phyloP scores from a whole-genome alignment of 2,113 vertebrate genomes.

The Mormyrus iriodes region DNA sequence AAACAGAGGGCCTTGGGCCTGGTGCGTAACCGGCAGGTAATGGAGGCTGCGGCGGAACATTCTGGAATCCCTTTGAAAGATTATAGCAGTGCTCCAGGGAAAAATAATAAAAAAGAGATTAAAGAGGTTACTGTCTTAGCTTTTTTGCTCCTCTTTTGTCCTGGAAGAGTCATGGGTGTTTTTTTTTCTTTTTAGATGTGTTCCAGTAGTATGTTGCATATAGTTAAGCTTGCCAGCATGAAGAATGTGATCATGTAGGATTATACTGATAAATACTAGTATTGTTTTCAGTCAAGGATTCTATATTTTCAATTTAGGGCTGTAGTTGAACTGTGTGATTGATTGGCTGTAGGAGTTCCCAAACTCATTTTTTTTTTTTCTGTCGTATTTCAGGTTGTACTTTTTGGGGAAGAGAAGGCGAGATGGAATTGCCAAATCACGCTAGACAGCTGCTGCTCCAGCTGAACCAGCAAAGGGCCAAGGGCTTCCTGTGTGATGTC shows the following conservation, averaged over 20 bases:
- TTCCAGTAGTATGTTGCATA: neutral
- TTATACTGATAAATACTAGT: neutral
- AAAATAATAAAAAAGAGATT: conserved; percentile 18
- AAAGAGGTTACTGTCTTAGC: conserved; percentile 25
- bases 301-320: neutral
- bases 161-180: neutral
- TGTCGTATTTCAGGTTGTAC: conserved; percentile 62
- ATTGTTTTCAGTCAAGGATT: neutral
- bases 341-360: neutral
- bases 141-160: conserved; percentile 23
- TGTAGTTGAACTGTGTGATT: neutral
- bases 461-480: conserved; percentile 86
- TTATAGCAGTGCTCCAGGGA: conserved; percentile 9
- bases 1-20: conserved; percentile 36
- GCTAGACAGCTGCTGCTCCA: conserved; percentile 87
- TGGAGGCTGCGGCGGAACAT: conserved; percentile 35
- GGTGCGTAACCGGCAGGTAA: conserved; percentile 27
- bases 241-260: neutral
- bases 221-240: neutral
- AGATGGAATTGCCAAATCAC: conserved; percentile 90
- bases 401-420: conserved; percentile 66
- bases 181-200: neutral
- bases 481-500: conserved; percentile 87
- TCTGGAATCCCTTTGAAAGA: conserved; percentile 26
- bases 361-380: neutral